phyloP scores from a whole-genome alignment of 2,888 invertebrate genomes.

The Hedychridium roseum region DNA sequence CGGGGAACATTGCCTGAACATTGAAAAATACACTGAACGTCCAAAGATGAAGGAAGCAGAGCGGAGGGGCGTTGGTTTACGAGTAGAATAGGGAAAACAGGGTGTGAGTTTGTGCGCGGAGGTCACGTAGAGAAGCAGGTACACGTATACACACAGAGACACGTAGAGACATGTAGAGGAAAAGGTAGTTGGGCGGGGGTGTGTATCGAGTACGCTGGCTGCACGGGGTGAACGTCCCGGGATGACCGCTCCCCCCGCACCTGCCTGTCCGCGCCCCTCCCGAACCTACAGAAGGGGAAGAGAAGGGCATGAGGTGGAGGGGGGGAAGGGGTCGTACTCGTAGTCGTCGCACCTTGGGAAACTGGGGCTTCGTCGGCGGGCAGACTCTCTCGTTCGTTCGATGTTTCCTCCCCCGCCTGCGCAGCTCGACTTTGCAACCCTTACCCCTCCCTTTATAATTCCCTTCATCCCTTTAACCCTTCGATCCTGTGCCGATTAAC shows the following conservation, averaged over 20 bases:
- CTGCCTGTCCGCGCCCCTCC: conserved; percentile 27
- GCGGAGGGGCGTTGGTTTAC: not conserved
- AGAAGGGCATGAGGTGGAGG: too few species aligned
- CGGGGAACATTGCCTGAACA: too few species aligned
- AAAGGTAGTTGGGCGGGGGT: too few species aligned
- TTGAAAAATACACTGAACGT: too few species aligned
- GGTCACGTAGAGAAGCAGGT: too few species aligned
- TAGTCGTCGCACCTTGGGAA: conserved; percentile 40
- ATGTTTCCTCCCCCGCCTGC: conserved; percentile 18
- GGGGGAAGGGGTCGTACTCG: too few species aligned
- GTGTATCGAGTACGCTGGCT: conserved; percentile 47
- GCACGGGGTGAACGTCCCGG: conserved; percentile 50
- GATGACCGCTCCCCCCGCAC: conserved; percentile 54
- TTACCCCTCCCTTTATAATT: too few species aligned
- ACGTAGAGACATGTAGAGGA: too few species aligned
- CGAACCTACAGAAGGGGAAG: conserved; percentile 20
- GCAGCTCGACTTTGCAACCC: conserved; percentile 16
- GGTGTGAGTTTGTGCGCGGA: too few species aligned
- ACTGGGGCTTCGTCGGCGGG: conserved; percentile 36
- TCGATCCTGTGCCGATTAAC: too few species aligned
- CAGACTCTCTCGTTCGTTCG: conserved; percentile 22
- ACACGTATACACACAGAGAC: conserved; percentile 19
- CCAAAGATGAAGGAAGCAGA: not conserved
- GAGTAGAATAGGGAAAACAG: not conserved
- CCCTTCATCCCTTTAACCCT: too few species aligned